phyloP scores from a whole-genome alignment of 2,888 invertebrate genomes.

The Hanleya hanleyi region DNA sequence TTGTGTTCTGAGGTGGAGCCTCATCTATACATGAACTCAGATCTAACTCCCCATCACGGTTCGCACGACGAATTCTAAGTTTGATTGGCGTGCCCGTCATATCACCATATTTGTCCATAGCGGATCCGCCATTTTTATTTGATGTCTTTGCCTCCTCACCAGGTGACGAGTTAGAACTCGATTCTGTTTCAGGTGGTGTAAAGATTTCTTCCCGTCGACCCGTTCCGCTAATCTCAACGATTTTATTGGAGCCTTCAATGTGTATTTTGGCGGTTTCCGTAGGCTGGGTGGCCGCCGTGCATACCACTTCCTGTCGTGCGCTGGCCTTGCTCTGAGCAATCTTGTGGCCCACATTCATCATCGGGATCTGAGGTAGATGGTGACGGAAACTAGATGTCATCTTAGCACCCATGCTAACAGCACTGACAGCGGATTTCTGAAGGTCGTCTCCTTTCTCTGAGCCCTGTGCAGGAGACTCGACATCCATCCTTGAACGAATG shows the following conservation, averaged over 20 bases:
- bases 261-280: constrained; percentile 25
- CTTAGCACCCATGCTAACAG: constrained; percentile 17
- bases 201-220: constrained; percentile 12
- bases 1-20: background rate
- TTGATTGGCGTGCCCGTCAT: constrained; percentile 6
- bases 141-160: constrained; percentile 12
- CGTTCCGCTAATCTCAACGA: constrained; percentile 50
- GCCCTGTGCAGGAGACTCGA: constrained; percentile 9
- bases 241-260: constrained; percentile 55
- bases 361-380: constrained; percentile 61
- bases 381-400: constrained; percentile 47
- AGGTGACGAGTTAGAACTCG: background rate
- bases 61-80: background rate
- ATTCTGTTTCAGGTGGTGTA: constrained; percentile 21
- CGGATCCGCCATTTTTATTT: constrained; percentile 15
- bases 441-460: background rate
- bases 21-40: background rate
- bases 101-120: constrained; percentile 15
- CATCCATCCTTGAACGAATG: background rate
- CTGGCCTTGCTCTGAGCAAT: constrained; percentile 64
- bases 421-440: background rate
- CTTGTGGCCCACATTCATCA: constrained; percentile 53
- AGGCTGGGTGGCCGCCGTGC: background rate
- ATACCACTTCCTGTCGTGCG: constrained; percentile 37
- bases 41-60: background rate